These are phyloP conservation scores for Neodiprion fabricii DNA, from an alignment of 1,140 invertebrate species.

Conservation along the genomic window DNA sequence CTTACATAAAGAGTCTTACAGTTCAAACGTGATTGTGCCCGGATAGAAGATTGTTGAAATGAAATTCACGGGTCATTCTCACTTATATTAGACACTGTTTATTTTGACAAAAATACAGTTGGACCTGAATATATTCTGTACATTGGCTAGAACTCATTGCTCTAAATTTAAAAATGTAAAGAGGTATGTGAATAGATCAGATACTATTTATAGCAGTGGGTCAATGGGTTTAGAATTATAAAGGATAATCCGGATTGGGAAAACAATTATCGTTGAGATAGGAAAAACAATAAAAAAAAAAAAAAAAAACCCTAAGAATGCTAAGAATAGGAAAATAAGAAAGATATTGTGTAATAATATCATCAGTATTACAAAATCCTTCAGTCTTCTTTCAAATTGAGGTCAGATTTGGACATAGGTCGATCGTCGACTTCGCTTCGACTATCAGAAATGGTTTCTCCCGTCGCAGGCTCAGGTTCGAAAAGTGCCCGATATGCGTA, in stretches of 20 bases:
- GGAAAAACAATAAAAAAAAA: too few relatives aligned
- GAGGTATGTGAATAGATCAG: too few relatives aligned
- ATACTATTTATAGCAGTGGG: too few relatives aligned
- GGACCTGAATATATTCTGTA: not conserved
- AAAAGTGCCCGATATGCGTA: slow-evolving; percentile 82
- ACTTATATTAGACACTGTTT: slow-evolving; percentile 10
- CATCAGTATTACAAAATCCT: too few relatives aligned
- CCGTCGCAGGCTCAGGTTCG: slow-evolving; percentile 68
- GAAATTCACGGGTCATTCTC: not conserved
- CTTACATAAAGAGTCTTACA: not conserved
- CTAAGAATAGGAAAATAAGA: too few relatives aligned
- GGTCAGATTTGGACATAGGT: slow-evolving; percentile 40
- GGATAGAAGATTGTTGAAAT: not conserved
- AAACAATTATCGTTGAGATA: too few relatives aligned
- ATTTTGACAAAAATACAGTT: slow-evolving; percentile 15
- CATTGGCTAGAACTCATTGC: not conserved
- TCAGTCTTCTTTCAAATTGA: slow-evolving; percentile 58
- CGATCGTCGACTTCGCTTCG: slow-evolving; percentile 8
- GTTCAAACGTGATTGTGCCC: too few relatives aligned
- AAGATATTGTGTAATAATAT: too few relatives aligned
- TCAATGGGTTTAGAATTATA: too few relatives aligned
- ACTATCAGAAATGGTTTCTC: slow-evolving; percentile 6
- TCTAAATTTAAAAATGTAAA: too few relatives aligned
- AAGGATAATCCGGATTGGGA: too few relatives aligned
- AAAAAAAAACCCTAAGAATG: too few relatives aligned